Base-by-base conservation (phyloP, 1,140 invertebrate genomes). In the Procambarus virginalis region DNA sequence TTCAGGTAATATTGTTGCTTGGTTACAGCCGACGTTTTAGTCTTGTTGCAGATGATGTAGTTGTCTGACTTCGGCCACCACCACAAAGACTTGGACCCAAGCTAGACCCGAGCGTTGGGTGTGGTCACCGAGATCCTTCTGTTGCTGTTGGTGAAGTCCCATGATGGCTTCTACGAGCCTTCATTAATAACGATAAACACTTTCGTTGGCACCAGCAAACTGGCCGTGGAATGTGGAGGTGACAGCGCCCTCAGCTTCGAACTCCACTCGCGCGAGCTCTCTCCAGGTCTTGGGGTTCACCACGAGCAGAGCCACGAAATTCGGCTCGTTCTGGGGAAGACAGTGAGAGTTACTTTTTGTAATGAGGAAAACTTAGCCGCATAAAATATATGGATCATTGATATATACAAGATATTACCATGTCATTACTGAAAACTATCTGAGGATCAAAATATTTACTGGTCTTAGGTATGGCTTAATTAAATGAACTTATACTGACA, bases 171-270 rank as follows among this genome's bases (percentile, higher is more conserved):
- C 34, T 34, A 34, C 1, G 34, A 34, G 34, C 34, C 34, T 34
- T 34, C 34, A 34, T 34, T 34, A 89, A 10, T 51, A 84, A 17
- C 60, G 14, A 51, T 90, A 82, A 46, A 90, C 81, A 2, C 45
- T 6, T 20, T 84, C 64, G 2, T 64, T 60, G 9, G 55, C 49
- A 20, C 10, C 70, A 22, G 87, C 87, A 51, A 91, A 91, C 90
- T 88, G 85, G 10, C 93, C 93, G 85, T 94, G 93, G 76, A 94
- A 94, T 76, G 93, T 93, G 22, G 86, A 86, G 2, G 93, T 91
- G 3, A 94, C 92, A 2, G 91, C 73, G 2, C 93, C 93, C 14
- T 89, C 45, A 12, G 94, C 93, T 22, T 80, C 83, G 78, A 94
- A 94, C 48, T 92, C 89, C 8, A 91, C 92, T 49, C 90, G 80